Percentiles rank a stretch among this genome's conserved stretches.
phyloP scores from a whole-genome alignment of 2,113 vertebrate genomes.

The Opisthocomus hoazin region DNA sequence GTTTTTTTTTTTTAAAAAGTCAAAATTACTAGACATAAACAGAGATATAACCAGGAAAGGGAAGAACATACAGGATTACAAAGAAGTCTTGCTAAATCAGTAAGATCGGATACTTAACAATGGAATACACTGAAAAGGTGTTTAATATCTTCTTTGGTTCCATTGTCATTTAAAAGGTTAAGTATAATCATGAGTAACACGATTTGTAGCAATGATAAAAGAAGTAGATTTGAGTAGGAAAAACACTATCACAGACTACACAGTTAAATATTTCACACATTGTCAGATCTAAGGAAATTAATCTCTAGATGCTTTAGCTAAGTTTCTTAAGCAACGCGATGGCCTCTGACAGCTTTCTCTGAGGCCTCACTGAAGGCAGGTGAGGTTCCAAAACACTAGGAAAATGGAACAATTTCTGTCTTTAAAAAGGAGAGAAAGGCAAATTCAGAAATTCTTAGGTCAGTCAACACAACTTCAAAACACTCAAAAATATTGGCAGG shows the following conservation, averaged over 20 bases:
- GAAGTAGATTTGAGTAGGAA: background rate
- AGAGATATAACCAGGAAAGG: background rate
- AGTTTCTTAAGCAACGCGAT: background rate
- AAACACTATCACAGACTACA: fast-evolving
- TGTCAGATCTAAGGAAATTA: background rate
- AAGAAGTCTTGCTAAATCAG: background rate
- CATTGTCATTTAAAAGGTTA: background rate
- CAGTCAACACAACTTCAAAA: background rate
- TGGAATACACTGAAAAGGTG: background rate
- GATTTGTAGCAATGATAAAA: background rate
- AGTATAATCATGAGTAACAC: background rate
- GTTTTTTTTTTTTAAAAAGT: no score
- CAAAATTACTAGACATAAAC: background rate
- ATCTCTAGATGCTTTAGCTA: background rate
- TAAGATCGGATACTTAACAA: background rate
- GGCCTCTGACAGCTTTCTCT: background rate
- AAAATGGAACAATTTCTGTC: background rate
- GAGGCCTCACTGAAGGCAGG: background rate
- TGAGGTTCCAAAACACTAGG: background rate
- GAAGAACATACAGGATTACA: background rate
- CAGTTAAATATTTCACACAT: background rate
- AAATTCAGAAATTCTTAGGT: background rate
- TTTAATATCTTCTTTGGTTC: background rate
- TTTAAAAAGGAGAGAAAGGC: background rate
- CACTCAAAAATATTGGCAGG: background rate